Percentiles rank a stretch among this genome's conserved stretches.
Conservation (phyloP, 2,797 vertebrate species). For the Melanotaenia pygmaea region DNA sequence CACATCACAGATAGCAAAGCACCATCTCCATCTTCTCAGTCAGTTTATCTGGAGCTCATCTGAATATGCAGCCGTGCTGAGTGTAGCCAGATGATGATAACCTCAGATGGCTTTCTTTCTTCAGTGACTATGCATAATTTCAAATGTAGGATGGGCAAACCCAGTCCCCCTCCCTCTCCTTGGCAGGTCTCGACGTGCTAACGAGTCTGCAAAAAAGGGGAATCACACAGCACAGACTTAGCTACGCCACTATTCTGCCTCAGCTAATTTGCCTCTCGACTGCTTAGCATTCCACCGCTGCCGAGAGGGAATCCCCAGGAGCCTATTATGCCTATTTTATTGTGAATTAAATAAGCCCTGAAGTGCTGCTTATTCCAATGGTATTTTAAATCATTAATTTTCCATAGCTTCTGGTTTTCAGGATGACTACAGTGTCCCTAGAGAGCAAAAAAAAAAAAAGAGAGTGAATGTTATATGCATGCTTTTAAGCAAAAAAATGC, state of each 20-base stretch:
- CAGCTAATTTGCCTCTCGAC: slow-evolving; percentile 83
- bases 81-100: slow-evolving; percentile 70
- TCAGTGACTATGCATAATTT: slow-evolving; percentile 76
- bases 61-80: slow-evolving; percentile 61
- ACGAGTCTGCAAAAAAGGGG: slow-evolving; percentile 65
- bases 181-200: slow-evolving; percentile 65
- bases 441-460: slow-evolving; percentile 59
- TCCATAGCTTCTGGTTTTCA: slow-evolving; percentile 78
- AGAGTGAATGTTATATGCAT: slow-evolving; percentile 53
- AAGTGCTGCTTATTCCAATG: slow-evolving; percentile 81
- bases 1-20: slow-evolving; percentile 57
- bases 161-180: slow-evolving; percentile 9
- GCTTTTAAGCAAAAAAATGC: slow-evolving; percentile 47
- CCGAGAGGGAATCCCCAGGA: slow-evolving; percentile 82
- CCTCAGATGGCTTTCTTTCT: slow-evolving; percentile 69
- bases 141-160: slow-evolving; percentile 51
- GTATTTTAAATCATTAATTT: slow-evolving; percentile 84
- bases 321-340: slow-evolving; percentile 87
- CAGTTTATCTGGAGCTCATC: slow-evolving; percentile 63
- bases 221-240: slow-evolving; percentile 75
- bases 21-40: slow-evolving; percentile 57
- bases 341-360: slow-evolving; percentile 84
- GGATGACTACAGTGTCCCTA: slow-evolving; percentile 72
- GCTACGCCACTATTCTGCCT: slow-evolving; percentile 68
- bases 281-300: slow-evolving; percentile 83